phyloP scores from a whole-genome alignment of 2,797 vertebrate species.

The Pogoniulus pusillus region DNA sequence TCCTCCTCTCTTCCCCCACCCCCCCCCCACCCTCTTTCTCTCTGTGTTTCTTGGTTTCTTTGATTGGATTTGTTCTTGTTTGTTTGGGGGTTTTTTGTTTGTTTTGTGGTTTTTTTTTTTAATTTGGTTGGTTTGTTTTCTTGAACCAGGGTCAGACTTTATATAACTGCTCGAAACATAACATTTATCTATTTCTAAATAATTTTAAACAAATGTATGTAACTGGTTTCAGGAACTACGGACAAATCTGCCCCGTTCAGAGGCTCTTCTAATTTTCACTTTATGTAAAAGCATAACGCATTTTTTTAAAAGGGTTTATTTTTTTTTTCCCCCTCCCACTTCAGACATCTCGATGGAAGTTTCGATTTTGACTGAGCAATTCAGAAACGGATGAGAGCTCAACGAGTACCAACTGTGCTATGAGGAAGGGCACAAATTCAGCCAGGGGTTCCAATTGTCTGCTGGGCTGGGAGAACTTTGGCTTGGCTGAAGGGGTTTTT shows the following conservation, averaged over 20 bases:
- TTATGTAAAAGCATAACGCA: not conserved
- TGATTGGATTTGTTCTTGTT: too few species aligned
- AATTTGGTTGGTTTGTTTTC: accelerated
- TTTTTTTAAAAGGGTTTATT: not conserved
- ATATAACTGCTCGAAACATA: not conserved
- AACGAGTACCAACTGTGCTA: too few species aligned
- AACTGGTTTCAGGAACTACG: not conserved
- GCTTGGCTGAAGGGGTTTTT: not conserved
- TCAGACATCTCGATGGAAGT: not conserved
- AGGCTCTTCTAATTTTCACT: not conserved
- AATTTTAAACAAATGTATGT: not conserved
- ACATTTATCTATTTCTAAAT: not conserved
- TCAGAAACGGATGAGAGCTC: not conserved
- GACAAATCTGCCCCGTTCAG: too few species aligned
- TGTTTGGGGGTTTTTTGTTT: too few species aligned
- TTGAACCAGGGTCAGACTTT: not conserved
- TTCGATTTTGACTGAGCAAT: not conserved
- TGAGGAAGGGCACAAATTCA: not conserved
- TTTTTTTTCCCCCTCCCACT: not conserved
- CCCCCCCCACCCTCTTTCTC: too few species aligned
- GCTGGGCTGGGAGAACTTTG: accelerated
- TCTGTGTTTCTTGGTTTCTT: too few species aligned
- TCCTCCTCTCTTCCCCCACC: too few species aligned
- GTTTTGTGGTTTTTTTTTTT: too few species aligned
- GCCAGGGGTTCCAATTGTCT: not conserved